Conservation (phyloP, 2,113 vertebrate genomes). For the Nannospalax galili region DNA sequence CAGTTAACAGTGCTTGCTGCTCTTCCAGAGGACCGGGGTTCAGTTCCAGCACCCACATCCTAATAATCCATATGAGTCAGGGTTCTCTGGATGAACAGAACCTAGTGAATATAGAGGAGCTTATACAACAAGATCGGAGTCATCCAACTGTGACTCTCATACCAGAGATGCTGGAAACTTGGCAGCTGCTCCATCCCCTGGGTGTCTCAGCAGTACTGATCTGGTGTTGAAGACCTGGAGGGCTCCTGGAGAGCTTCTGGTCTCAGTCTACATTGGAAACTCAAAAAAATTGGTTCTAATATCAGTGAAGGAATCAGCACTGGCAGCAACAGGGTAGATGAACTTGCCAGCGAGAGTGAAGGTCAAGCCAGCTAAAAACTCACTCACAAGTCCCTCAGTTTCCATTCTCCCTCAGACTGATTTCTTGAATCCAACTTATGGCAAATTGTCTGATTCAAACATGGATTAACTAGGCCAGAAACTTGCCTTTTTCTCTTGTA, state of each 20-base stretch:
- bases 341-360: background rate
- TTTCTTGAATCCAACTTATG: background rate
- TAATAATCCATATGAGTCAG: no score
- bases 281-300: background rate
- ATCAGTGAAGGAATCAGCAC: background rate
- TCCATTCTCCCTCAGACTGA: background rate
- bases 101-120: background rate
- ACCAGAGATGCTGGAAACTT: background rate
- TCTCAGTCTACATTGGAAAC: background rate
- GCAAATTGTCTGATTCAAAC: background rate
- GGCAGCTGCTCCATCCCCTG: background rate
- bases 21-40: background rate
- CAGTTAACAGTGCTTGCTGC: background rate
- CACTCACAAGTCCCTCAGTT: background rate
- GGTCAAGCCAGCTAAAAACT: background rate
- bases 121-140: background rate
- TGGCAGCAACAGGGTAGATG: background rate
- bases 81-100: background rate
- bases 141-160: no score
- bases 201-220: background rate
- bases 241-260: background rate
- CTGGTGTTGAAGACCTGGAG: background rate
- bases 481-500: no score
- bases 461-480: background rate
- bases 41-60: no score